Evolutionary conservation across 1,140 invertebrate genomes (phyloP).

Genomic region (Lepidurus couesii): DNA sequence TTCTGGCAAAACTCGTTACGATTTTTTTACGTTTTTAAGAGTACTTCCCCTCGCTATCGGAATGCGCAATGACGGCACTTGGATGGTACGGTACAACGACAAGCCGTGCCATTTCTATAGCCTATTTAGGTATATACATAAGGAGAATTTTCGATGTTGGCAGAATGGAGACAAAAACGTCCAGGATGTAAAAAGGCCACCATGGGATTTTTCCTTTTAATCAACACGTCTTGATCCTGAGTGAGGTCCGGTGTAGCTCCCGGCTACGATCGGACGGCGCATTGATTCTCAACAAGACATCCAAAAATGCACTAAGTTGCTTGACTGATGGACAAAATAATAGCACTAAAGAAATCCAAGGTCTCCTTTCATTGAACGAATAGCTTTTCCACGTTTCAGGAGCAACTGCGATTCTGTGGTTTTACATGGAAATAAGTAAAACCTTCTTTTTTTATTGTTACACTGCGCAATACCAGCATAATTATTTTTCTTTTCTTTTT

Average conservation of each 20-base stretch:
- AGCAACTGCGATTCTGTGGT: background rate
- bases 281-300: background rate
- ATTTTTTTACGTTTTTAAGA: too few relatives aligned
- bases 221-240: background rate
- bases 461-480: too few relatives aligned
- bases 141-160: too few relatives aligned
- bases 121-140: too few relatives aligned
- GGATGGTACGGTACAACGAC: too few relatives aligned
- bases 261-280: background rate
- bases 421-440: too few relatives aligned
- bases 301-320: slow-evolving; percentile 9
- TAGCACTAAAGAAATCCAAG: background rate
- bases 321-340: slow-evolving; percentile 5
- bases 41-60: too few relatives aligned
- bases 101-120: too few relatives aligned
- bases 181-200: background rate
- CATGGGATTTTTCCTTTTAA: background rate
- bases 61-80: too few relatives aligned
- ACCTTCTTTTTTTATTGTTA: too few relatives aligned
- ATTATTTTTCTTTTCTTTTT: too few relatives aligned
- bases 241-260: background rate
- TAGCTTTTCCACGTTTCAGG: background rate
- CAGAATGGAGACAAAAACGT: background rate
- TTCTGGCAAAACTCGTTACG: too few relatives aligned
- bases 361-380: background rate